Evolutionary conservation across 2,888 invertebrate genomes (phyloP).

Genomic region (Synergus gifuensis): DNA sequence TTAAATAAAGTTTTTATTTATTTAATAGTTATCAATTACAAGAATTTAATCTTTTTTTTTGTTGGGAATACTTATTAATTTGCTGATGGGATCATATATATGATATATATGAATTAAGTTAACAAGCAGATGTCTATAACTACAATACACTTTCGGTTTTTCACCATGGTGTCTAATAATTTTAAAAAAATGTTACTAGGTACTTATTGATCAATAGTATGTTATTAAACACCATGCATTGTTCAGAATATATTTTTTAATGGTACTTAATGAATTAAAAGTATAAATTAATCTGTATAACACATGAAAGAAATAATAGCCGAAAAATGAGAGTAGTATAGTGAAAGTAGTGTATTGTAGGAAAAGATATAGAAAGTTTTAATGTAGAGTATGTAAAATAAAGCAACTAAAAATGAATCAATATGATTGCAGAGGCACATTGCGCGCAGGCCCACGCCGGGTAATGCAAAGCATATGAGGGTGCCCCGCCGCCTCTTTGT

Average conservation of each 20-base stretch:
- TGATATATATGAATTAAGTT: conserved; percentile 12
- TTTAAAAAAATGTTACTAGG: neutral
- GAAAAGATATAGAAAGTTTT: neutral
- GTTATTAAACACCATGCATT: neutral
- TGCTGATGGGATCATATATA: neutral
- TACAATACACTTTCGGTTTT: conserved; percentile 30
- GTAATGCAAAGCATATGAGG: conserved; percentile 77
- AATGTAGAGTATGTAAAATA: conserved; percentile 36
- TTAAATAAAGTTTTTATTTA: neutral
- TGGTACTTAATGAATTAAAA: neutral
- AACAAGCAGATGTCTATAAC: conserved; percentile 17
- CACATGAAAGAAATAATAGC: neutral
- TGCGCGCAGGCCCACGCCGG: conserved; percentile 78
- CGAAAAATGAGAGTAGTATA: neutral
- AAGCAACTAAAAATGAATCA: conserved; percentile 39
- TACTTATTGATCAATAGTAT: neutral
- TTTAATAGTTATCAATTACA: neutral
- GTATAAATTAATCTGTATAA: neutral
- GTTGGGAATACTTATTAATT: neutral
- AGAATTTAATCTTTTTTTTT: neutral
- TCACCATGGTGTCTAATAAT: neutral
- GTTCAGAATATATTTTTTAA: neutral
- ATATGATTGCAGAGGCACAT: conserved; percentile 77
- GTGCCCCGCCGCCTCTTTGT: conserved; percentile 74
- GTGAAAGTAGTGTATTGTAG: conserved; percentile 36